Conservation (phyloP, 2,113 vertebrate species). For the Herpetotheres cachinnans region DNA sequence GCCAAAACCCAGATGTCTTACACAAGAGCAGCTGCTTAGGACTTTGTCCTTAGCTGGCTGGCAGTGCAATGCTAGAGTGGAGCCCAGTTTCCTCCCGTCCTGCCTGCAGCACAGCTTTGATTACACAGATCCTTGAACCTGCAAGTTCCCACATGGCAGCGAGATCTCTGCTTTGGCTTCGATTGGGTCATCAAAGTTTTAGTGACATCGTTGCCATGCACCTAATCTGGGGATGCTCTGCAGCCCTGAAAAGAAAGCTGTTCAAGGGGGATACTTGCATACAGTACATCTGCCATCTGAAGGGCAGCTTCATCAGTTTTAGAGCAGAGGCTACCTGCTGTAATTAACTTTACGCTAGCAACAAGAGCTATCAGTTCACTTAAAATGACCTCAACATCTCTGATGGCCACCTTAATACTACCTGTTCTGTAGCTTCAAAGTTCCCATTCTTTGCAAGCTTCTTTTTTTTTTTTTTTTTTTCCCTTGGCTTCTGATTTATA, state of each 20-base stretch:
- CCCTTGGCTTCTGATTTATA: not conserved
- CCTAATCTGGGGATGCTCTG: not conserved
- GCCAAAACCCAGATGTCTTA: slow-evolving; percentile 7
- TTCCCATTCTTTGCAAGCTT: not conserved
- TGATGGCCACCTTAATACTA: not conserved
- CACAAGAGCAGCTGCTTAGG: slow-evolving; percentile 42
- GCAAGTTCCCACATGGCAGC: not conserved
- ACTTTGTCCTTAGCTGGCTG: slow-evolving; percentile 56
- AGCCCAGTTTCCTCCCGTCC: slow-evolving; percentile 21
- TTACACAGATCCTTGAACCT: slow-evolving; percentile 13
- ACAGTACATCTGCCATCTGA: not conserved
- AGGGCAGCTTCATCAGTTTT: not conserved
- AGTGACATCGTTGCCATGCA: not conserved
- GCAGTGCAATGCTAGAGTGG: not conserved
- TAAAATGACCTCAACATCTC: not conserved
- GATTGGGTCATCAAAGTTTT: not conserved
- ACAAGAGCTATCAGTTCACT: not conserved
- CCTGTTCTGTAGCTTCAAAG: not conserved
- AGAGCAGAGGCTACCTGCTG: not conserved
- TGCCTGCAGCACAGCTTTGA: not conserved
- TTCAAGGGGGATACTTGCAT: not conserved
- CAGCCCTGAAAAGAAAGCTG: not conserved
- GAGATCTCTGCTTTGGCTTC: not conserved
- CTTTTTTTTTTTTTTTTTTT: not conserved
- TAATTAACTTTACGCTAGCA: not conserved